These are phyloP conservation scores for Euplexia lucipara DNA, from an alignment of 2,888 invertebrate species.

Conservation along the genomic window DNA sequence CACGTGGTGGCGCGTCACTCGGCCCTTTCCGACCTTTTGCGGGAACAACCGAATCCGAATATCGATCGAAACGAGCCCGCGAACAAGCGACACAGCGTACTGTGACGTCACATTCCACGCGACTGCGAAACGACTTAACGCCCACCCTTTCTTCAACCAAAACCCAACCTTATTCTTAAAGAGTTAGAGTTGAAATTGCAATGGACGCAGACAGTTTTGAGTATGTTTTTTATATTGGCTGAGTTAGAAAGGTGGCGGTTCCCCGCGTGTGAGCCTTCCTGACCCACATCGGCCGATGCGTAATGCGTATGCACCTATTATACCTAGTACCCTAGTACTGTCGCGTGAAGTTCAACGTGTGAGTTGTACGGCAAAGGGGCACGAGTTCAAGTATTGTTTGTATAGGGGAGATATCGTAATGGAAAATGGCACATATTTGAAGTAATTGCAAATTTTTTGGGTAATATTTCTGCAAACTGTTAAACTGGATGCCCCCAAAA, in stretches of 20 bases:
- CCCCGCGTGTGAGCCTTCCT: constrained; percentile 76
- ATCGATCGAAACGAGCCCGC: constrained; percentile 82
- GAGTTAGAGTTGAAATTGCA: constrained; percentile 29
- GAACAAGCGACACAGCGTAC: constrained; percentile 82
- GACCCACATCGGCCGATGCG: constrained; percentile 87
- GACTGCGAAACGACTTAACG: constrained; percentile 46
- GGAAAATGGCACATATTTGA: not conserved
- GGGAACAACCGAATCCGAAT: constrained; percentile 79
- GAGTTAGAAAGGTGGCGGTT: constrained; percentile 66
- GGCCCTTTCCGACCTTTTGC: constrained; percentile 74
- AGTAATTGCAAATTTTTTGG: not conserved
- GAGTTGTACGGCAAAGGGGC: constrained; percentile 26
- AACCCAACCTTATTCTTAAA: constrained; percentile 42
- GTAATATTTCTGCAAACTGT: not conserved
- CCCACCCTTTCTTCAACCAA: constrained; percentile 19
- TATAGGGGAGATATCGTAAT: constrained; percentile 1
- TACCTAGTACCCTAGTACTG: constrained; percentile 59
- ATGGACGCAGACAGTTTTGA: constrained; percentile 7
- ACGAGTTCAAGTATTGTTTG: constrained; percentile 6
- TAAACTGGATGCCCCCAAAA: not conserved
- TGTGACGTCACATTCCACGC: constrained; percentile 83
- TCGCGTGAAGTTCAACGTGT: constrained; percentile 65
- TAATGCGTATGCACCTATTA: constrained; percentile 85
- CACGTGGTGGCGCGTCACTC: constrained; percentile 84
- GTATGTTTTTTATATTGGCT: constrained; percentile 50